Evolutionary conservation across 2,113 vertebrate genomes (phyloP).

Genomic region (Laticauda laticaudata): DNA sequence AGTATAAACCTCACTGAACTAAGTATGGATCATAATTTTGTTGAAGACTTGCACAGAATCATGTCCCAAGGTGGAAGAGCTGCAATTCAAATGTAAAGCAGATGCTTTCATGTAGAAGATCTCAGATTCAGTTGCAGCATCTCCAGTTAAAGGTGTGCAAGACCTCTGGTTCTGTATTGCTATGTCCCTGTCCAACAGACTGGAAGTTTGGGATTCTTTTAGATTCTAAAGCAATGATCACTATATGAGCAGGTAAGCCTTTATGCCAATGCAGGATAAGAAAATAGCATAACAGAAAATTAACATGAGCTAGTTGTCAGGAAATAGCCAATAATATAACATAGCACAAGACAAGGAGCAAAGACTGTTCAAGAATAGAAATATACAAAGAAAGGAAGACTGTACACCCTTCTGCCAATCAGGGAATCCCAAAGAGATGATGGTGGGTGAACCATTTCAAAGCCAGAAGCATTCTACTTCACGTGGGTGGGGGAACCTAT

Average conservation of each 20-base stretch:
- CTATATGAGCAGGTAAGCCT: neutral
- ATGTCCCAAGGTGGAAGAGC: neutral
- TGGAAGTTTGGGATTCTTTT: neutral
- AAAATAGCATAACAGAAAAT: neutral
- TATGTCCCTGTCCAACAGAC: neutral
- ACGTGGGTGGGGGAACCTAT: neutral
- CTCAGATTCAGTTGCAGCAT: neutral
- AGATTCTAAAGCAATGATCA: neutral
- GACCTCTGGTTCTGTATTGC: neutral
- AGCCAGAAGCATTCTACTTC: neutral
- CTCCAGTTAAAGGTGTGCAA: neutral
- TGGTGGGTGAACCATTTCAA: neutral
- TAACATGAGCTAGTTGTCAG: neutral
- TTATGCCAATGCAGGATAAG: neutral
- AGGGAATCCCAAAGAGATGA: neutral
- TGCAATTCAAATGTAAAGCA: neutral
- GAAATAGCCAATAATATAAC: neutral
- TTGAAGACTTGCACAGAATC: neutral
- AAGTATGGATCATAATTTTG: neutral
- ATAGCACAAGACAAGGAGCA: neutral
- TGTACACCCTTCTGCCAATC: neutral
- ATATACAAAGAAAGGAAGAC: neutral
- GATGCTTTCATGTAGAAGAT: neutral
- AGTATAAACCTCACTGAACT: neutral
- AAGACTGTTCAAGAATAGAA: neutral